Evolutionary conservation across 1,140 invertebrate species (phyloP), one percentile per base, ranked within the genome.

Genomic region (Nephotettix cincticeps): DNA sequence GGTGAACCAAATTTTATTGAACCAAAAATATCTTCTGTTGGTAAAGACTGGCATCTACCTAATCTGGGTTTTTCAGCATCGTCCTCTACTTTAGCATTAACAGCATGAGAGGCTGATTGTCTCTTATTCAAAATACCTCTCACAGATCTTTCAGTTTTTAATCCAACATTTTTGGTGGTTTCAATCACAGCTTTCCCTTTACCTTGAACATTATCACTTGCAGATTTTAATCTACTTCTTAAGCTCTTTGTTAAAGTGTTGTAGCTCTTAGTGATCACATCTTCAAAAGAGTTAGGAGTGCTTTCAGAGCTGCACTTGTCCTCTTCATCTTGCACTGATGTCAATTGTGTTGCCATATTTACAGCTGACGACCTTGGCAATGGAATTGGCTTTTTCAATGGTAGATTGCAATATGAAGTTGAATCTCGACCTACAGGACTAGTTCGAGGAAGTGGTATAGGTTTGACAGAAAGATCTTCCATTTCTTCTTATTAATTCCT

Each of bases 1-100:
- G 81, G 84, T 67, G 82, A 84, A 58, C 81, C 81, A 69, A 84
- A 85, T 29, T 79, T 80, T 67, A 84, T 84, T 17, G 77, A 79
- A 56, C 77, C 80, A 71, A 84, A 84, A 14, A 85, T 82, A 71
- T 83, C 81, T 40, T 82, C 78, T 21, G 70, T 74, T 11, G 78
- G 82, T 76, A 83, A 72, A 0, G 81, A 83, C 0, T 79, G 79
- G 71, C 80, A 82, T 43, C 81, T 75, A 6, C 76, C 71, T 54
- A 72, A 73, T 61, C 73, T 74, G 45, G 66, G 68, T 27, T 75
- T 71, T 69, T 58, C 40, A 58, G 51, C 54, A 67, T 54, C 67
- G 27, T 56, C 43, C 13, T 36, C 69, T 29, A 25, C 47, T 25
- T 68, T 47, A 17, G 56, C 25, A 68, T 67, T 51, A 36, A 29